Base-by-base conservation (phyloP, 2,113 vertebrate genomes). In the Crotalus tigris region DNA sequence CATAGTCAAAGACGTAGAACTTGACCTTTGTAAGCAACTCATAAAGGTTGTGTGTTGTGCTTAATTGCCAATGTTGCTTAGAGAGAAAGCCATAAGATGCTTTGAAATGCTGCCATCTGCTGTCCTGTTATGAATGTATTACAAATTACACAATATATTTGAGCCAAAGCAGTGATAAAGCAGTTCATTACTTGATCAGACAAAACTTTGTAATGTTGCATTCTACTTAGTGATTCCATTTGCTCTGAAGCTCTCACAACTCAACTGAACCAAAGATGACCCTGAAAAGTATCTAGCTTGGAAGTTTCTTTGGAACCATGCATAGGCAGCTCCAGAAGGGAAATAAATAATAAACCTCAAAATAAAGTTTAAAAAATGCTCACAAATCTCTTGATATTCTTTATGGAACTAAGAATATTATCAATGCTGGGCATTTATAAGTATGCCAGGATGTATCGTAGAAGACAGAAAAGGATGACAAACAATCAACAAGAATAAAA, bases 51-150 rank as follows among this genome's bases (percentile, higher is more conserved):
- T 54, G 39, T 58, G 51, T 26, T 90, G 75, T 53, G 7, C 39
- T 39, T 86, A 19, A 55, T 46, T 53, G 55, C 44, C 39, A 59
- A 24, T 12, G 6, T 46, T 15, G 0, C 53, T 33, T 10, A 85
- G 15, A 17, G 15, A 19, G 39, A 24, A 90, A 85, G 5, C 6
- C 21, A 55, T 44, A 90, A 46, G 69, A 61, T n/a, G 13, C 29
- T 93, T 86, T 90, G 44, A 90, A 93, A 86, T 93, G 75, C 88
- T 93, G 92, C 88, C 92, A 85, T 86, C 92, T 90, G 44, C 92
- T 93, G 92, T 58, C 88, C 46, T 12, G 33, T 58, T 46, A 11
- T 15, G 8, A 2, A 21, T 57, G 53, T 9, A 39, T 33, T 58
- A 33, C 54, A 85, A 57, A 12, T 29, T 33, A 9, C 29, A 61